Base-by-base conservation (phyloP, 2,113 vertebrate species). In the Poicephalus gulielmi region DNA sequence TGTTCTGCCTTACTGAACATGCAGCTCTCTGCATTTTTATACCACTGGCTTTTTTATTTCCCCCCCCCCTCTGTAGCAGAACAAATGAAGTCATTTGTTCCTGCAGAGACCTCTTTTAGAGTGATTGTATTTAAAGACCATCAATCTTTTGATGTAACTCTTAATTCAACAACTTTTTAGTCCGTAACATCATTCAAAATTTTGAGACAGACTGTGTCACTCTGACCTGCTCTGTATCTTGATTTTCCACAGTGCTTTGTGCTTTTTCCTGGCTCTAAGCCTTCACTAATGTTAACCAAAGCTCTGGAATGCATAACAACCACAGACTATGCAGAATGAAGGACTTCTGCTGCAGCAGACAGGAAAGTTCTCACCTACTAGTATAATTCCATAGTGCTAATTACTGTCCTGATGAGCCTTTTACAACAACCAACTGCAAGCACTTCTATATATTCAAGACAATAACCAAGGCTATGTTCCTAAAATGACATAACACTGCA, bases 1-100 rank as follows among this genome's bases (percentile, higher is more conserved):
- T 91, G 63, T 46, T 37, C 81, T 92, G 63, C 73, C 33, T 90
- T 84, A 82, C 80, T 87, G 94, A 97, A 96, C 94, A 96, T 25
- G 52, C 60, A 84, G 44, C 49, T 88, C 35, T 81, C 68, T 57
- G 59, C 76, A 53, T 92, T 95, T 87, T 94, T 95, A 80, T 64
- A 81, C 47, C 46, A 52, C 30, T 22, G 18, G 7, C 23, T 73
- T 76, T 63, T 93, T 91, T 62, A 64, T 37, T 62, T 24, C 60
- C 35, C 33, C 25, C 11, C 28, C 11, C 15, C 43, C 28, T 70
- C 75, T 28, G n/a, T 22, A 90, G 39, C 55, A 73, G 87, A 85
- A 30, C 43, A 86, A 86, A 59, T 67, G 52, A 92, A 94, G 44
- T 89, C 66, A 82, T 79, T 84, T 60, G 27, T 17, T 93, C 35